Evolutionary conservation across 2,113 vertebrate species (phyloP).

Genomic region (Eudyptes chrysolophus): DNA sequence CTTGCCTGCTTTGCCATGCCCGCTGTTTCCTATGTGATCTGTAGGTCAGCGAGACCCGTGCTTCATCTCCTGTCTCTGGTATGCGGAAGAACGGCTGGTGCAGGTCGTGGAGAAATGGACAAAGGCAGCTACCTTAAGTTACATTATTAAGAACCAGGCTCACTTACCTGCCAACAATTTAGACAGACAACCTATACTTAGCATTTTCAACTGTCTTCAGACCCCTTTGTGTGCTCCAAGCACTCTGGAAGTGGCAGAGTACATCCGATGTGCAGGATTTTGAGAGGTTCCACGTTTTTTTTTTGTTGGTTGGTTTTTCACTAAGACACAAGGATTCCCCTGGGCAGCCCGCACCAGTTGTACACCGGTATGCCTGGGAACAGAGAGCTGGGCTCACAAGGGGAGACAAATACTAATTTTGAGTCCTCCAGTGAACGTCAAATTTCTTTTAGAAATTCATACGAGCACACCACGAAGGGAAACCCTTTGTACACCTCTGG

Average conservation of each 20-base stretch:
- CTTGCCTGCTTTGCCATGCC: not conserved
- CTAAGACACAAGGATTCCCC: not conserved
- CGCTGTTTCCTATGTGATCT: not conserved
- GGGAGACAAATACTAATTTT: not conserved
- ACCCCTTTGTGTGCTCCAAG: not conserved
- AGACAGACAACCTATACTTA: not conserved
- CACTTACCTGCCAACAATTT: not conserved
- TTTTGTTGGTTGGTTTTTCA: not conserved
- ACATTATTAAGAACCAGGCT: not conserved
- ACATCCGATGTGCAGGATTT: accelerated
- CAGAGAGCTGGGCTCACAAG: accelerated
- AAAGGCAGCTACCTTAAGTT: not conserved
- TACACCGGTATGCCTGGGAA: not conserved
- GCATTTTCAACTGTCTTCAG: not conserved
- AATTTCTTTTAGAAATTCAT: not conserved
- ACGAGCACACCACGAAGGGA: not conserved
- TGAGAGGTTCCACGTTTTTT: not conserved
- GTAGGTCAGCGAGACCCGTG: not conserved
- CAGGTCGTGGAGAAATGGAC: not conserved
- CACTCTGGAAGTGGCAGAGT: no score
- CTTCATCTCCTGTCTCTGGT: not conserved
- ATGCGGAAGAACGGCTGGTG: not conserved
- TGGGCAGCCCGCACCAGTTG: not conserved
- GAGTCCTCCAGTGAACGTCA: not conserved
- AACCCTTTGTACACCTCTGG: not conserved